Evolutionary conservation across 1,140 invertebrate species (phyloP).

Genomic region (Seison nebaliae): DNA sequence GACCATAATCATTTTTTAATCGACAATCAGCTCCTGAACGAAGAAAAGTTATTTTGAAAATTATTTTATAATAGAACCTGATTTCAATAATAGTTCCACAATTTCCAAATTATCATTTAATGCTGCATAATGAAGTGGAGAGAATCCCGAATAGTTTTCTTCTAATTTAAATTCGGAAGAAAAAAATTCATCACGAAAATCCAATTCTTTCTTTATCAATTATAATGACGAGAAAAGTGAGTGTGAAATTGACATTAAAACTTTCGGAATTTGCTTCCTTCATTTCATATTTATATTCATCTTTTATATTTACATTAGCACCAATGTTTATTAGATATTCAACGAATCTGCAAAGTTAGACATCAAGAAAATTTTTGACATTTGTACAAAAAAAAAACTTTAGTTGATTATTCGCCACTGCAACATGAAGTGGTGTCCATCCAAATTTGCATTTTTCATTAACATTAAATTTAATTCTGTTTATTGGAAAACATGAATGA

Average conservation of each 20-base stretch:
- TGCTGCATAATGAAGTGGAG: conserved; percentile 62
- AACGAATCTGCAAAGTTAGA: conserved; percentile 30
- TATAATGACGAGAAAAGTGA: conserved; percentile 37
- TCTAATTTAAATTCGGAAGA: conserved; percentile 40
- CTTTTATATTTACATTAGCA: conserved; percentile 47
- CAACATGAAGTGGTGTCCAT: conserved; percentile 57
- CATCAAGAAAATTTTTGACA: background rate
- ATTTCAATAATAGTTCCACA: conserved; percentile 27
- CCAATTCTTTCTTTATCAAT: background rate
- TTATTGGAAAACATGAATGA: no score
- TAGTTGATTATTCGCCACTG: conserved; percentile 44
- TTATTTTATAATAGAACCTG: no score
- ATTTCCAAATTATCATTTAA: conserved; percentile 41
- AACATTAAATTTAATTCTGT: conserved; percentile 18
- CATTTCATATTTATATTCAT: conserved; percentile 49
- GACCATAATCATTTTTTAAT: conserved; percentile 44
- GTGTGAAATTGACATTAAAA: conserved; percentile 23
- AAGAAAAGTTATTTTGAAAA: no score
- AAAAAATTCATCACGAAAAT: conserved; percentile 6
- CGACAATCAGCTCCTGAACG: conserved; percentile 31
- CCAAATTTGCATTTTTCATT: conserved; percentile 34
- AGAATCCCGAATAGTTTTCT: conserved; percentile 56
- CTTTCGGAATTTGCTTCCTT: conserved; percentile 28
- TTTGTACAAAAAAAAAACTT: background rate
- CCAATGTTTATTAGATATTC: conserved; percentile 42